These are phyloP conservation scores for Monomorium pharaonis DNA, from an alignment of 1,140 invertebrate genomes.

Conservation along the genomic window DNA sequence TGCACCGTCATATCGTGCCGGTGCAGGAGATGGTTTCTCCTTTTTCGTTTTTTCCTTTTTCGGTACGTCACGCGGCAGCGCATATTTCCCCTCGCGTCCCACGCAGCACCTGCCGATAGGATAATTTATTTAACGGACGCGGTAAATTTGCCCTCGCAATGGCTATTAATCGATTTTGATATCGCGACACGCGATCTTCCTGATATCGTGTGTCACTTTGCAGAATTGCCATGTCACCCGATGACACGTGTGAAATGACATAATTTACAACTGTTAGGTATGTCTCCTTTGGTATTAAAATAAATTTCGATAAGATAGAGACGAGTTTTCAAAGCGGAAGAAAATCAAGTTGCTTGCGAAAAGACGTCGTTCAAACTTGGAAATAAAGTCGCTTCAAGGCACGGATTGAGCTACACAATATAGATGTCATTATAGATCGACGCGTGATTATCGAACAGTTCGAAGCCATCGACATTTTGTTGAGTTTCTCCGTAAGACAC, in stretches of 20 bases:
- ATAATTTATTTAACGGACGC: conserved; percentile 29
- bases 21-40: conserved; percentile 29
- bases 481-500: not conserved
- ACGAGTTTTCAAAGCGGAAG: not conserved
- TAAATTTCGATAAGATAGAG: not conserved
- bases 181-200: conserved; percentile 24
- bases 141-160: conserved; percentile 39
- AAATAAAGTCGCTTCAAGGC: not conserved
- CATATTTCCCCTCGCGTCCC: conserved; percentile 17
- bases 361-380: not conserved
- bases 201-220: not conserved
- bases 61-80: not conserved
- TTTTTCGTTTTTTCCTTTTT: conserved; percentile 10
- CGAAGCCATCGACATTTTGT: conserved; percentile 40
- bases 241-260: conserved; percentile 14
- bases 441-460: not conserved
- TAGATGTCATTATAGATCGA: conserved; percentile 4
- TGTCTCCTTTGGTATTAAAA: too few relatives aligned
- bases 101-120: conserved; percentile 43
- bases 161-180: conserved; percentile 38
- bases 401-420: not conserved
- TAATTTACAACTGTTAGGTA: conserved; percentile 25
- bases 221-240: not conserved
- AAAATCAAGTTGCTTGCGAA: not conserved
- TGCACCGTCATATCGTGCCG: conserved; percentile 44